phyloP scores from a whole-genome alignment of 2,888 invertebrate species.

The Lithosia quadra region DNA sequence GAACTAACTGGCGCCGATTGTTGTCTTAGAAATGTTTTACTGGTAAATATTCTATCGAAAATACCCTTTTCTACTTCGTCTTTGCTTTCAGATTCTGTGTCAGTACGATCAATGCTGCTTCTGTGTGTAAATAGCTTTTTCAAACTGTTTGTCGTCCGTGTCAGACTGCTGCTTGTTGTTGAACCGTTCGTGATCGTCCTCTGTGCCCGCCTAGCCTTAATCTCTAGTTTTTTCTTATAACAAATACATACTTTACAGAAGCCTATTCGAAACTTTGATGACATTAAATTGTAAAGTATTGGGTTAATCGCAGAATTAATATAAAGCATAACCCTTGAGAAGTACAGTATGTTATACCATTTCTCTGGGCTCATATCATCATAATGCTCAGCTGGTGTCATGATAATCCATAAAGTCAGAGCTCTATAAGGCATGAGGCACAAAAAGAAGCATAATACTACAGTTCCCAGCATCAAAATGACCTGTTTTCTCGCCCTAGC shows the following conservation, averaged over 20 bases:
- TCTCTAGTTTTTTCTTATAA: conserved; percentile 76
- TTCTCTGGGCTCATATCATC: conserved; percentile 91
- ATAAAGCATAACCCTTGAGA: conserved; percentile 95
- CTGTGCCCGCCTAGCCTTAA: conserved; percentile 76
- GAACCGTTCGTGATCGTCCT: conserved; percentile 88
- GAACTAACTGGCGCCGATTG: conserved; percentile 78
- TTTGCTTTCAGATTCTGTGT: conserved; percentile 68
- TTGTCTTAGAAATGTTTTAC: conserved; percentile 74
- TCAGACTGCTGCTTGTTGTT: conserved; percentile 87
- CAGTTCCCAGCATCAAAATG: conserved; percentile 94
- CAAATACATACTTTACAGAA: conserved; percentile 90
- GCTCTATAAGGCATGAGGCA: conserved; percentile 95
- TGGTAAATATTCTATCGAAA: conserved; percentile 74
- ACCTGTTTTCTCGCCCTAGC: conserved; percentile 93
- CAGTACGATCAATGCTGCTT: conserved; percentile 77
- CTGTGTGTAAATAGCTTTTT: conserved; percentile 83
- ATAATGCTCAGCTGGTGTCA: conserved; percentile 90
- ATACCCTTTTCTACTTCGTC: conserved; percentile 66
- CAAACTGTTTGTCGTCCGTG: conserved; percentile 87
- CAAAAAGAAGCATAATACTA: conserved; percentile 95
- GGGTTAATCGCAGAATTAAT: conserved; percentile 97
- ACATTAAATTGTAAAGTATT: conserved; percentile 96
- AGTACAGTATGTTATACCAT: conserved; percentile 94
- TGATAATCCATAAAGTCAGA: conserved; percentile 93
- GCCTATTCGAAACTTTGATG: conserved; percentile 95